phyloP scores from a whole-genome alignment of 1,140 invertebrate species.

The Bombus huntii region DNA sequence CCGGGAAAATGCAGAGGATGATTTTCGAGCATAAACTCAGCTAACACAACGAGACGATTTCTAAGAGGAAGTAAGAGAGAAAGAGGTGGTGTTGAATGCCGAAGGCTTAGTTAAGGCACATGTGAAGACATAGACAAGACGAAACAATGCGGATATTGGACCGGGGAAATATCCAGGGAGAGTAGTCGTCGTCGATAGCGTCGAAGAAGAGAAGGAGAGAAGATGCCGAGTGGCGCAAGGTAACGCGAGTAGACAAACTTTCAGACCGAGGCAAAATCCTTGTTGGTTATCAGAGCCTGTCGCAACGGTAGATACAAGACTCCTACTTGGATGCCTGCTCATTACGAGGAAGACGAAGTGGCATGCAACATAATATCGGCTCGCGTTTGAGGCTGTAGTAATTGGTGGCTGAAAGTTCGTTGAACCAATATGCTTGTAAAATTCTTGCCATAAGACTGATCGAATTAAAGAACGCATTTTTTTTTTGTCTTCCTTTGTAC shows the following conservation, averaged over 20 bases:
- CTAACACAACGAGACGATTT: background rate
- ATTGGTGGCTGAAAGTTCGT: background rate
- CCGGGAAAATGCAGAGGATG: conserved; percentile 58
- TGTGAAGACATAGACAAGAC: conserved; percentile 68
- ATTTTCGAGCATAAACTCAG: conserved; percentile 72
- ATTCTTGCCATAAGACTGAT: background rate
- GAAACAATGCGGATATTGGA: conserved; percentile 79
- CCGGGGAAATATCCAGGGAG: conserved; percentile 73
- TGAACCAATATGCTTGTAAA: background rate
- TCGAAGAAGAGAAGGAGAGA: conserved; percentile 47
- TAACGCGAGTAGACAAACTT: conserved; percentile 77
- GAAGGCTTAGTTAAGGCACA: conserved; percentile 74
- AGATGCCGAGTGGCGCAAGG: conserved; percentile 49
- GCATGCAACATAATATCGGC: conserved; percentile 47
- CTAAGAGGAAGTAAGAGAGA: background rate
- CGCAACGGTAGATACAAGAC: conserved; percentile 52
- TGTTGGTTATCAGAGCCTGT: conserved; percentile 61
- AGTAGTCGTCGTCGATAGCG: conserved; percentile 79
- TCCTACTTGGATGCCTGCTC: conserved; percentile 35
- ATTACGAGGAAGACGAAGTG: conserved; percentile 41
- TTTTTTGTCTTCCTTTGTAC: background rate
- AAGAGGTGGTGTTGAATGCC: conserved; percentile 23
- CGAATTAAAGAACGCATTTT: background rate
- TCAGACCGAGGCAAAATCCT: conserved; percentile 54
- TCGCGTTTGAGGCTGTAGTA: background rate